Evolutionary conservation across 1,140 invertebrate species (phyloP).

Genomic region (Diuraphis noxia): DNA sequence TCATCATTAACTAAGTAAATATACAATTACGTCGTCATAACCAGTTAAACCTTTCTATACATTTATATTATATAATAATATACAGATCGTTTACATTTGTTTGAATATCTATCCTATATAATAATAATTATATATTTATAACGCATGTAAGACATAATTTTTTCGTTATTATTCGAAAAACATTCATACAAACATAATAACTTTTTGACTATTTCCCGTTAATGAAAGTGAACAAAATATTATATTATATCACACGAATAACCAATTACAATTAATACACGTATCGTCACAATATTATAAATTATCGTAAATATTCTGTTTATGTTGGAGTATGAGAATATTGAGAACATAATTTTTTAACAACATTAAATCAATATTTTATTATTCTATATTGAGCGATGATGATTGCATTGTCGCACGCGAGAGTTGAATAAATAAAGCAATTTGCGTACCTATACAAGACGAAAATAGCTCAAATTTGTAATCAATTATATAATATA

Average conservation of each 20-base stretch:
- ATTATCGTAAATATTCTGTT: neutral
- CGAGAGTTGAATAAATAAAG: neutral
- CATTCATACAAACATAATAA: neutral
- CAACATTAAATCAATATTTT: neutral
- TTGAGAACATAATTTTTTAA: too few species aligned
- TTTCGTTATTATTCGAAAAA: neutral
- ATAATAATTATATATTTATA: neutral
- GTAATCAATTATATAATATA: too few species aligned
- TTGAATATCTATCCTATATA: too few species aligned
- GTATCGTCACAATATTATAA: neutral
- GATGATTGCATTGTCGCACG: neutral
- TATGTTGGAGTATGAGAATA: neutral
- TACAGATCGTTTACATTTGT: too few species aligned
- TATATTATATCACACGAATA: neutral
- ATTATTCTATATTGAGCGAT: neutral
- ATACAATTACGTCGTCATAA: neutral
- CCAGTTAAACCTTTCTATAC: slow-evolving; percentile 14
- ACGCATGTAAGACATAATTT: neutral
- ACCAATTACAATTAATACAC: neutral
- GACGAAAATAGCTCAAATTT: neutral
- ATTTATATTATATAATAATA: neutral
- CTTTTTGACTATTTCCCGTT: too few species aligned
- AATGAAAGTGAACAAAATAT: neutral
- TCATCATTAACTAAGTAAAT: neutral
- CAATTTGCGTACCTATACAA: neutral